Percentiles rank a stretch among this genome's conserved stretches.
phyloP scores from a whole-genome alignment of 1,140 invertebrate genomes.

The Calephelis nemesis region DNA sequence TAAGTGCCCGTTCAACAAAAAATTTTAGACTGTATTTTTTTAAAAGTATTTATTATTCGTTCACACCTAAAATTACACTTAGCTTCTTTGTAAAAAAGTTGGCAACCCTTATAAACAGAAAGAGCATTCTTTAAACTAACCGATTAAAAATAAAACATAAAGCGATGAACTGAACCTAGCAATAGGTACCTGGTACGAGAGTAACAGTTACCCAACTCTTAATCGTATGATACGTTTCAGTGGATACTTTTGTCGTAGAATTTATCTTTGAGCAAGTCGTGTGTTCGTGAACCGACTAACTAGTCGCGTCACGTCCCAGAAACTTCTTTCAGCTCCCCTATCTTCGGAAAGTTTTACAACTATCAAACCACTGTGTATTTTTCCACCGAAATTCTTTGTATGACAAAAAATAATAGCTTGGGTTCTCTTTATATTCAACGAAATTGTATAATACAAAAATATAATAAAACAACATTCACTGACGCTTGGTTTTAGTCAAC shows the following conservation, averaged over 20 bases:
- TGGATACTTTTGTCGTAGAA: conserved; percentile 6
- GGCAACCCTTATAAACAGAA: too few species aligned
- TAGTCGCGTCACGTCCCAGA: conserved; percentile 10
- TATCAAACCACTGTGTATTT: conserved; percentile 13
- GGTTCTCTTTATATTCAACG: not conserved
- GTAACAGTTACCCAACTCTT: not conserved
- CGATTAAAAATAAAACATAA: too few species aligned
- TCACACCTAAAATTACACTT: too few species aligned
- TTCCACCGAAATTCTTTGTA: conserved; percentile 9
- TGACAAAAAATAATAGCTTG: conserved; percentile 5
- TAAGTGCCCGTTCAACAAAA: too few species aligned
- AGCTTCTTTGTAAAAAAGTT: too few species aligned
- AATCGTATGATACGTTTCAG: conserved; percentile 9
- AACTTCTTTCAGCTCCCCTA: conserved; percentile 15
- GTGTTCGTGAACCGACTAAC: conserved; percentile 3
- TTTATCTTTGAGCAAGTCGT: conserved; percentile 9
- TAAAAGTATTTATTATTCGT: too few species aligned
- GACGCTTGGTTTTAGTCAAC: too few species aligned
- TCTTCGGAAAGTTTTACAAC: conserved; percentile 8
- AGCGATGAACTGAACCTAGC: too few species aligned
- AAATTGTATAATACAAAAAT: conserved; percentile 11
- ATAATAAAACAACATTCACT: too few species aligned
- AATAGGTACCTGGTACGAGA: too few species aligned
- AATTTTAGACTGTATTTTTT: too few species aligned
- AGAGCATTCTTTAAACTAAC: too few species aligned